A percentile compares a stretch with the other conserved stretches of the same genome.
phyloP scores from a whole-genome alignment of 2,888 invertebrate genomes.

The Archips xylosteana region DNA sequence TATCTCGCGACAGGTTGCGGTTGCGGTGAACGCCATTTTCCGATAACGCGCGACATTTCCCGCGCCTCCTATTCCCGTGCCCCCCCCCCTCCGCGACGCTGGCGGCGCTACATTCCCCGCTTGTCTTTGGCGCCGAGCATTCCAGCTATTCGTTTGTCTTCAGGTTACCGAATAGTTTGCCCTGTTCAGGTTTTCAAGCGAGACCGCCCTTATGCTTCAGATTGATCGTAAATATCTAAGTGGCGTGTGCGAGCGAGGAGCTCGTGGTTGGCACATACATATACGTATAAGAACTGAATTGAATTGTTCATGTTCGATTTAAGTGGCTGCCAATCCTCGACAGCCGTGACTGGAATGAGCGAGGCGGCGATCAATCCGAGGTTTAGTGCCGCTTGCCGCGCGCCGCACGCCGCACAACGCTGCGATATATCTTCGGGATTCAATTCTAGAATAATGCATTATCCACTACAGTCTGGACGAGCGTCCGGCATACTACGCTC shows the following conservation, averaged over 20 bases:
- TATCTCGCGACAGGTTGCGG: not conserved
- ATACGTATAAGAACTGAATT: not conserved
- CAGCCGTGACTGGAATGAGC: slow-evolving; percentile 10
- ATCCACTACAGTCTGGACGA: not conserved
- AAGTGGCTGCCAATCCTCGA: not conserved
- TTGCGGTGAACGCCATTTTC: not conserved
- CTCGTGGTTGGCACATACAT: not conserved
- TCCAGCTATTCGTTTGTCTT: slow-evolving; percentile 4
- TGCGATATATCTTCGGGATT: slow-evolving; percentile 6
- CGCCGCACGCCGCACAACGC: not conserved
- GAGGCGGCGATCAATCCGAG: slow-evolving; percentile 16
- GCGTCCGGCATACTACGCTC: too few relatives aligned
- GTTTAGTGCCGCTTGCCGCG: not conserved
- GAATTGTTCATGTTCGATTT: slow-evolving; percentile 10
- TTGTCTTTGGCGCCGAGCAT: not conserved
- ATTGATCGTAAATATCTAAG: not conserved
- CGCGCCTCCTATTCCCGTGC: not conserved
- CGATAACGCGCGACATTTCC: not conserved
- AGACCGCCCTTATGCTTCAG: not conserved
- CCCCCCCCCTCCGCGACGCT: not conserved
- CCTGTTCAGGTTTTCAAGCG: not conserved
- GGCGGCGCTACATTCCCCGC: not conserved
- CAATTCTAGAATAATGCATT: slow-evolving; percentile 6
- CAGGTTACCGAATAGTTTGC: not conserved
- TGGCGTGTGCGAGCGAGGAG: not conserved